Evolutionary conservation across 2,888 invertebrate genomes (phyloP).

Genomic region (Parnassius glacialis): DNA sequence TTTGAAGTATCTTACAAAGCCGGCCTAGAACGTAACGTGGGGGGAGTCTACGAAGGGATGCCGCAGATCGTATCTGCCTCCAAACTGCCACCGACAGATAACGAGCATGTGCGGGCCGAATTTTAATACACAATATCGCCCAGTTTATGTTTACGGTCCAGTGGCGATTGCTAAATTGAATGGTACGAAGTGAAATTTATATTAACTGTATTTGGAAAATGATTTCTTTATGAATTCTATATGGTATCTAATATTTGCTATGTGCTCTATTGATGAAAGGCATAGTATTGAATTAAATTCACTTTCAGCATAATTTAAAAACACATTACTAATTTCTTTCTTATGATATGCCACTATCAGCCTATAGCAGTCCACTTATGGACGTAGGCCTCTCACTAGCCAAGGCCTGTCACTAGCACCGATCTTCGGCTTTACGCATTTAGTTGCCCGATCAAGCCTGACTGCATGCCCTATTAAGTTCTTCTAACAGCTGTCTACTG

Average conservation of each 20-base stretch:
- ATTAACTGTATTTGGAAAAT: conserved; percentile 3
- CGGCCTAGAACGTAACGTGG: conserved; percentile 38
- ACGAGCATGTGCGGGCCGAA: conserved; percentile 63
- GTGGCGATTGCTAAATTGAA: conserved; percentile 26
- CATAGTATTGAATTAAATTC: too few relatives aligned
- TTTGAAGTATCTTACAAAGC: conserved; percentile 65
- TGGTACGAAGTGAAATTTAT: conserved; percentile 22
- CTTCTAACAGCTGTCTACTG: too few relatives aligned
- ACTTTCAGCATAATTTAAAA: not conserved
- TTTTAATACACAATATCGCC: conserved; percentile 52
- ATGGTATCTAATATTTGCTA: not conserved
- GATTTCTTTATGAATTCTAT: not conserved
- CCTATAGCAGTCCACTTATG: too few relatives aligned
- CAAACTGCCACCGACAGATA: conserved; percentile 74
- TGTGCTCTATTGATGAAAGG: too few relatives aligned
- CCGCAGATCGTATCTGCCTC: conserved; percentile 67
- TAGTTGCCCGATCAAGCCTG: too few relatives aligned
- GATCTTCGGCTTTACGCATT: too few relatives aligned
- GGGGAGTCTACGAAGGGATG: conserved; percentile 40
- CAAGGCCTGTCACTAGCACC: too few relatives aligned
- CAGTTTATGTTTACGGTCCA: conserved; percentile 24
- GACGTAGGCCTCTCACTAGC: too few relatives aligned
- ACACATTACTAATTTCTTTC: not conserved
- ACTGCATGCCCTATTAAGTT: too few relatives aligned
- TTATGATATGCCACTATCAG: not conserved